Conservation (phyloP, 2,113 vertebrate species). For the Platycercus adscitus region DNA sequence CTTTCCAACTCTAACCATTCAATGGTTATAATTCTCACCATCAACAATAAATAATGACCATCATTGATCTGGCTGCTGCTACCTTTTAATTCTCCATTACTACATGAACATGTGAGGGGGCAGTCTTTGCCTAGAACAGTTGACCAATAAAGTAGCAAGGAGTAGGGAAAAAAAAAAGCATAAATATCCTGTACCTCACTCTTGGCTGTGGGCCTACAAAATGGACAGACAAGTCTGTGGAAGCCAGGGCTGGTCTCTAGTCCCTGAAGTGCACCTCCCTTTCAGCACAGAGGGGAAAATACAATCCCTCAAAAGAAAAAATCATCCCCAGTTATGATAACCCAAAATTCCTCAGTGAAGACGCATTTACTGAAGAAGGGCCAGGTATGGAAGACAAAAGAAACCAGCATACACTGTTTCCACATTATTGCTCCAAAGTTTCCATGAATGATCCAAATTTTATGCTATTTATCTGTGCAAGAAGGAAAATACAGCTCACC, state of each 20-base stretch:
- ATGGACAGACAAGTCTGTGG: rapidly evolving
- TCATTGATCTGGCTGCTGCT: not conserved
- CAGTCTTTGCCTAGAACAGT: not conserved
- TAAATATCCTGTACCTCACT: not conserved
- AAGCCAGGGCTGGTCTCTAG: not conserved
- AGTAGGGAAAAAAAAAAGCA: not conserved
- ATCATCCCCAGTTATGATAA: not conserved
- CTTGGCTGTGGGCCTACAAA: not conserved
- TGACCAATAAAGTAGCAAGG: not conserved
- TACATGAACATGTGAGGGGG: rapidly evolving
- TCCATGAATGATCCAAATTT: not conserved
- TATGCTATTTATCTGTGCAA: constrained; percentile 12
- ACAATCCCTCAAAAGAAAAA: not conserved
- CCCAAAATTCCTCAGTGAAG: not conserved
- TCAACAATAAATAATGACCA: not conserved
- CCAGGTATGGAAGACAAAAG: not conserved
- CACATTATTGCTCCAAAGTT: constrained; percentile 12
- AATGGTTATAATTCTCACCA: not conserved
- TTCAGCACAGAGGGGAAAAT: not conserved
- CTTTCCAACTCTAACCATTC: not conserved
- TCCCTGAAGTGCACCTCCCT: not conserved
- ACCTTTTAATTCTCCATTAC: not conserved
- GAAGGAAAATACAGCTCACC: constrained; percentile 32
- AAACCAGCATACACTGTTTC: not conserved
- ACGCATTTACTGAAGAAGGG: not conserved